phyloP scores from a whole-genome alignment of 1,140 invertebrate genomes.

The Ladona fulva region DNA sequence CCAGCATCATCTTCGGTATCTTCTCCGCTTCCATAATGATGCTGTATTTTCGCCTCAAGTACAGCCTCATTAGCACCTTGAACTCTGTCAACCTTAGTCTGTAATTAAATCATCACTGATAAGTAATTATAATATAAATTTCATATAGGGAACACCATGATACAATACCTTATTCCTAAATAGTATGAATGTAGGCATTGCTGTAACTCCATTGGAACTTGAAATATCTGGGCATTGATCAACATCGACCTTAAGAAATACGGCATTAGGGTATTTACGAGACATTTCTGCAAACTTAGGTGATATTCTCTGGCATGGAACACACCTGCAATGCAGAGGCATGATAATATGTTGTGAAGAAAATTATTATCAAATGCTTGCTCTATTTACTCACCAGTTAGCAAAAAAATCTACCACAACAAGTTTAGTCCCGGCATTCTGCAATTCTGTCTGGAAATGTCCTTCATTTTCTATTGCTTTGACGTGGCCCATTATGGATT shows the following conservation, averaged over 20 bases:
- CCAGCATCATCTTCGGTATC: constrained; percentile 50
- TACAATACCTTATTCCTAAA: constrained; percentile 66
- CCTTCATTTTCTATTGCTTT: background rate
- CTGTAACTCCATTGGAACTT: constrained; percentile 70
- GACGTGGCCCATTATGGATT: background rate
- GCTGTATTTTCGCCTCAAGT: constrained; percentile 82
- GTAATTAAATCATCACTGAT: constrained; percentile 26
- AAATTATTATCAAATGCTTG: background rate
- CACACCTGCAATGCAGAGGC: constrained; percentile 58
- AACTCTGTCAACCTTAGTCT: constrained; percentile 67
- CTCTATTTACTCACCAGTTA: constrained; percentile 55
- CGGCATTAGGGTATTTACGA: constrained; percentile 72
- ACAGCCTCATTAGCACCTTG: constrained; percentile 73
- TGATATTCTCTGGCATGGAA: constrained; percentile 87
- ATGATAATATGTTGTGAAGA: background rate
- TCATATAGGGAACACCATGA: constrained; percentile 15
- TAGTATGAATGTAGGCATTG: constrained; percentile 98
- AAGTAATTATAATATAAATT: too few species aligned
- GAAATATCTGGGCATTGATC: constrained; percentile 82
- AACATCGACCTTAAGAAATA: constrained; percentile 94
- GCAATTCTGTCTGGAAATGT: constrained; percentile 66
- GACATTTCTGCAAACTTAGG: constrained; percentile 83
- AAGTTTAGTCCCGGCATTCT: constrained; percentile 70
- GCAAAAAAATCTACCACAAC: constrained; percentile 92
- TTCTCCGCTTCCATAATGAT: constrained; percentile 61